Conservation (phyloP, 2,797 vertebrate species). For the Pseudopleuronectes americanus region DNA sequence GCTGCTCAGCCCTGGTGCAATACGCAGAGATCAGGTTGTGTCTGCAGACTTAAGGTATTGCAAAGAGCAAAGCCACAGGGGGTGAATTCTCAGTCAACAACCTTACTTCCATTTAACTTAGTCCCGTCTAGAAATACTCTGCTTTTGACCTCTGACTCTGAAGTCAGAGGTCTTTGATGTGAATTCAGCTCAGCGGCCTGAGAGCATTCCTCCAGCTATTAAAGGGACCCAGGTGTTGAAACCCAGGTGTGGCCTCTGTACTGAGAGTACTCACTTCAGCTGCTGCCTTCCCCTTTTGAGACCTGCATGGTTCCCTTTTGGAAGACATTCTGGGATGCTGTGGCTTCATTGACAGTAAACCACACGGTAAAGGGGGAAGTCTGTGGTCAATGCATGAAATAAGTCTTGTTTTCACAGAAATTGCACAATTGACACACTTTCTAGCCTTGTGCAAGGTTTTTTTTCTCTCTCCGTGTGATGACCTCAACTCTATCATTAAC, state of each 20-base stretch:
- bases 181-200: constrained; percentile 14
- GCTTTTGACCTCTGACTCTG: constrained; percentile 9
- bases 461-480: background rate
- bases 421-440: background rate
- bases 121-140: background rate
- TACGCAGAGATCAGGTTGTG: constrained; percentile 15
- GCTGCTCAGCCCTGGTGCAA: constrained; percentile 30
- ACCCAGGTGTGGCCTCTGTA: constrained; percentile 38
- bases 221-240: constrained; percentile 11
- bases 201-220: constrained; percentile 42
- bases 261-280: background rate
- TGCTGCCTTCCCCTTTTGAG: constrained; percentile 23
- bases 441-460: too few relatives aligned
- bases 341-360: constrained; percentile 48
- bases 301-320: constrained; percentile 7
- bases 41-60: constrained; percentile 6
- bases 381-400: constrained; percentile 16
- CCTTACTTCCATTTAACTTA: constrained; percentile 2
- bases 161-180: constrained; percentile 21
- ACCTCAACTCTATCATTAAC: constrained; percentile 34
- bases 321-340: constrained; percentile 30
- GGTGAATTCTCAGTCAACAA: constrained; percentile 27
- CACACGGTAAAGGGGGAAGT: constrained; percentile 51
- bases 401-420: constrained; percentile 1
- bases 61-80: constrained; percentile 39